phyloP scores from a whole-genome alignment of 2,888 invertebrate genomes.

The Dorcus parallelipipedus region DNA sequence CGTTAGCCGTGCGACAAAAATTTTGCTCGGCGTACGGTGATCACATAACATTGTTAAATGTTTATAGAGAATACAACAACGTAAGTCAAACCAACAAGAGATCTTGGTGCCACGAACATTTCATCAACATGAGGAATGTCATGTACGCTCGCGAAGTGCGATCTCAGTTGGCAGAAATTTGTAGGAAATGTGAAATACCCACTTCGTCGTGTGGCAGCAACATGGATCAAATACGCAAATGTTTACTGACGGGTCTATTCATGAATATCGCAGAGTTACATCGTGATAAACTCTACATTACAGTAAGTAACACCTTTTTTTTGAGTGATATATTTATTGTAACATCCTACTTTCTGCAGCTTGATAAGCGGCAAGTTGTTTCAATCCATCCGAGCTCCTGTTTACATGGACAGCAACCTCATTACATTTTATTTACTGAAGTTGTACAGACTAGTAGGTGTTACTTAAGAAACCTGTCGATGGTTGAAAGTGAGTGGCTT shows the following conservation, averaged over 20 bases:
- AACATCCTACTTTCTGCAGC: slow-evolving; percentile 45
- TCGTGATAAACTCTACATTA: slow-evolving; percentile 67
- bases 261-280: slow-evolving; percentile 82
- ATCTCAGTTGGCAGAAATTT: slow-evolving; percentile 72
- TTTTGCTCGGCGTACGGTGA: slow-evolving; percentile 87
- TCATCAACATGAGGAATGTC: slow-evolving; percentile 78
- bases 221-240: slow-evolving; percentile 68
- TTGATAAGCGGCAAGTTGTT: slow-evolving; percentile 64
- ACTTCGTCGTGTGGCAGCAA: slow-evolving; percentile 63
- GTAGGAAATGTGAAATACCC: slow-evolving; percentile 59
- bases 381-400: slow-evolving; percentile 82
- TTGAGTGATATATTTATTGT: neutral
- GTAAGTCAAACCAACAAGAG: slow-evolving; percentile 64
- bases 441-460: slow-evolving; percentile 80
- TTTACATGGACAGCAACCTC: slow-evolving; percentile 68
- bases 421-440: slow-evolving; percentile 78
- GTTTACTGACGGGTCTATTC: slow-evolving; percentile 77
- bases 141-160: slow-evolving; percentile 77
- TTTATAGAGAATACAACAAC: slow-evolving; percentile 75
- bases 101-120: slow-evolving; percentile 89
- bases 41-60: slow-evolving; percentile 86
- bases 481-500: slow-evolving; percentile 80
- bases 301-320: slow-evolving; percentile 46
- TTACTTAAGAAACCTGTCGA: slow-evolving; percentile 75
- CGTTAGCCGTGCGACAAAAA: slow-evolving; percentile 68